A percentile compares a stretch with the other conserved stretches of the same genome.
Conservation (phyloP, 2,888 invertebrate genomes). For the Osedax fenrisi region DNA sequence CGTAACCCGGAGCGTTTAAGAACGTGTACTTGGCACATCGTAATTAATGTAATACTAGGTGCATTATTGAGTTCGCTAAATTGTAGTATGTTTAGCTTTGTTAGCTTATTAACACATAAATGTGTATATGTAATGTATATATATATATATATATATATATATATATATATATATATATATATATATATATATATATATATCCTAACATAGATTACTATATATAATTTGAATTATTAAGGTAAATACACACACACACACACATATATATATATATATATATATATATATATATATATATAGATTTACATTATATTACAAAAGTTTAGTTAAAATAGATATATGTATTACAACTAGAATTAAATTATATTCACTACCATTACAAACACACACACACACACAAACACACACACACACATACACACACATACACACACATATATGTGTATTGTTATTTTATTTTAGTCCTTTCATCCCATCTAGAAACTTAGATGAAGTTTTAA, state of each 20-base stretch:
- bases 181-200: background rate
- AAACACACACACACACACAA: background rate
- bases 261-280: background rate
- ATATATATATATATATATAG: background rate
- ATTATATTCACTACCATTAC: background rate
- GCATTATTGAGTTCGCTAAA: background rate
- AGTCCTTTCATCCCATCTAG: no score
- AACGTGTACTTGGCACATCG: background rate
- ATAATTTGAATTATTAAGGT: background rate
- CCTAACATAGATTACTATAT: background rate
- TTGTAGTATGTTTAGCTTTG: background rate
- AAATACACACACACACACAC: background rate
- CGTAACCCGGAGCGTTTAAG: no score
- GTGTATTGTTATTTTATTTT: no score
- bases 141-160: no score
- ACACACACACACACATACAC: background rate
- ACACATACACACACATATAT: background rate
- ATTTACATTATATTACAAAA: no score
- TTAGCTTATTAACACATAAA: background rate
- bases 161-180: background rate
- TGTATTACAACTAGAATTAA: background rate
- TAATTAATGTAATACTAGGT: background rate
- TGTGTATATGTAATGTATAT: background rate
- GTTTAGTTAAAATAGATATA: background rate
- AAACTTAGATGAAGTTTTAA: no score